Conservation (phyloP, 2,113 vertebrate species). For the Vidua macroura region DNA sequence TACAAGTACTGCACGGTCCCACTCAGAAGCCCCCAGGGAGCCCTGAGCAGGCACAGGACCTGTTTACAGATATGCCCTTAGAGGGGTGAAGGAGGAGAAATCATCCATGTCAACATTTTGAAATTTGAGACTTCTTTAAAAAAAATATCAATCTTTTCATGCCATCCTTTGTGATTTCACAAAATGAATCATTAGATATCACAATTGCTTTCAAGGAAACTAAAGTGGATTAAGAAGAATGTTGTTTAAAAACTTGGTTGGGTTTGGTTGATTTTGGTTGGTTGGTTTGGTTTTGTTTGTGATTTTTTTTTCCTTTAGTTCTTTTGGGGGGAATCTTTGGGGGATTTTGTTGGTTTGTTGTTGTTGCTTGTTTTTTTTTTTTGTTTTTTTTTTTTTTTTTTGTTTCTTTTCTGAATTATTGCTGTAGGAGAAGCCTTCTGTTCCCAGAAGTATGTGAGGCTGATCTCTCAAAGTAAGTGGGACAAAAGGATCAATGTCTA, state of each 20-base stretch:
- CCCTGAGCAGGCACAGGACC: neutral
- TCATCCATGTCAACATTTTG: neutral
- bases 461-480: neutral
- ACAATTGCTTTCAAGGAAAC: neutral
- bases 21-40: rapidly evolving
- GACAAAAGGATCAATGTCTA: neutral
- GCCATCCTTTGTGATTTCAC: neutral
- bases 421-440: neutral
- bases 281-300: neutral
- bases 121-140: neutral
- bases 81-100: neutral
- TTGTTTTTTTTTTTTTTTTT: neutral
- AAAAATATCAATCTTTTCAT: neutral
- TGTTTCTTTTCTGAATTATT: neutral
- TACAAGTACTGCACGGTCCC: neutral
- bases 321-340: neutral
- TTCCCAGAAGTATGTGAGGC: neutral
- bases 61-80: neutral
- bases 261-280: neutral
- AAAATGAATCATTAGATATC: neutral
- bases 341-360: neutral
- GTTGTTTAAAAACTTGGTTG: neutral
- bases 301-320: neutral
- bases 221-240: neutral
- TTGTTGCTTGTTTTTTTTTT: neutral